Evolutionary conservation across 1,140 invertebrate species (phyloP).

Genomic region (Drosophila chauvacae): DNA sequence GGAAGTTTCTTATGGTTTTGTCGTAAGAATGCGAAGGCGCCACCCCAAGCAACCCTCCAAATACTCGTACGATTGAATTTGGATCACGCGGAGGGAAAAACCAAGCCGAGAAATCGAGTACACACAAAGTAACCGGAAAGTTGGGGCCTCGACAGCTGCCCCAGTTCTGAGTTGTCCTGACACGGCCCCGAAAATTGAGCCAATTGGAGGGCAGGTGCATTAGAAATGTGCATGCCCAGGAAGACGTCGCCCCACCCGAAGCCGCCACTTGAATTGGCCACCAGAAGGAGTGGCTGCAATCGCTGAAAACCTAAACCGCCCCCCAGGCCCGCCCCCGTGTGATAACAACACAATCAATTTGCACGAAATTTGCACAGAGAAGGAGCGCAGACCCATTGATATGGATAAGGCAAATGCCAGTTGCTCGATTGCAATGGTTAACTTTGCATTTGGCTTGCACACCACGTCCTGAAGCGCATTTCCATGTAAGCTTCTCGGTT

Average conservation of each 20-base stretch:
- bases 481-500: constrained; percentile 75
- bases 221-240: constrained; percentile 75
- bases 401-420: constrained; percentile 67
- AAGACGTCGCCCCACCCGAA: not conserved
- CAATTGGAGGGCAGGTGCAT: constrained; percentile 77
- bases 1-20: constrained; percentile 63
- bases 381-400: constrained; percentile 43
- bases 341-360: constrained; percentile 83
- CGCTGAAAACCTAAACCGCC: not conserved
- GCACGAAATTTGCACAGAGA: constrained; percentile 78
- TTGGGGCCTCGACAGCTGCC: constrained; percentile 64
- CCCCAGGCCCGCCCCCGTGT: constrained; percentile 34
- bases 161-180: constrained; percentile 75
- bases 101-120: constrained; percentile 63
- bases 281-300: constrained; percentile 1
- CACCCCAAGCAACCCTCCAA: constrained; percentile 20
- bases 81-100: constrained; percentile 52
- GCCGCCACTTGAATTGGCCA: constrained; percentile 36
- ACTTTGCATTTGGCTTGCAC: constrained; percentile 80
- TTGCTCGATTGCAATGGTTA: constrained; percentile 52
- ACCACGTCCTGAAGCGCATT: constrained; percentile 77
- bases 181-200: constrained; percentile 75
- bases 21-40: constrained; percentile 56
- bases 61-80: constrained; percentile 74
- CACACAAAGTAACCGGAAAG: constrained; percentile 34